A percentile compares a stretch with the other conserved stretches of the same genome.
phyloP scores from a whole-genome alignment of 2,113 vertebrate species.

The Hyperoodon ampullatus region DNA sequence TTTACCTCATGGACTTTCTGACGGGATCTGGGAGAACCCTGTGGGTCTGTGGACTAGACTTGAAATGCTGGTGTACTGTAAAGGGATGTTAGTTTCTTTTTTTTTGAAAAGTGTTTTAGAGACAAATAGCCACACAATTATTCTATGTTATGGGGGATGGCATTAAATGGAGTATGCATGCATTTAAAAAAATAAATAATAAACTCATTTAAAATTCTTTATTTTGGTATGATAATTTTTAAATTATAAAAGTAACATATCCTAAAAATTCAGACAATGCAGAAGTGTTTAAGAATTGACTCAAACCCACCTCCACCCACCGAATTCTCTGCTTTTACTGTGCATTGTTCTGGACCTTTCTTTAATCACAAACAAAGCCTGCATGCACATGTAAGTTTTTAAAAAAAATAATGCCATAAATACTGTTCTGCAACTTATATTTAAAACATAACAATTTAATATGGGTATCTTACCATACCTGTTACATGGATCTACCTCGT shows the following conservation, averaged over 20 bases:
- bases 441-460: not conserved
- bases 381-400: not conserved
- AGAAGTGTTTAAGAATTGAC: not conserved
- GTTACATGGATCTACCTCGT: not conserved
- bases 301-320: not conserved
- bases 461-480: not conserved
- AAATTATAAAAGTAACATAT: not conserved
- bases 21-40: not conserved
- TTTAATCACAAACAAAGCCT: not conserved
- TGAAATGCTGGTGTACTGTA: not conserved
- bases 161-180: not conserved
- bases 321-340: not conserved
- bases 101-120: not conserved
- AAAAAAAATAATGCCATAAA: not conserved
- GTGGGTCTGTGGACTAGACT: not conserved
- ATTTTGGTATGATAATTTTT: constrained; percentile 29
- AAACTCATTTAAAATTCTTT: not conserved
- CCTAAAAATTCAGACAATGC: not conserved
- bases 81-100: not conserved
- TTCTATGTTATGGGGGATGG: not conserved
- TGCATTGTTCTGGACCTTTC: not conserved
- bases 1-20: not conserved
- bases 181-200: not conserved
- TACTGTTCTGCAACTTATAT: constrained; percentile 4
- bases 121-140: not conserved